Evolutionary conservation across 1,140 invertebrate genomes (phyloP).

Genomic region (Plodia interpunctella): DNA sequence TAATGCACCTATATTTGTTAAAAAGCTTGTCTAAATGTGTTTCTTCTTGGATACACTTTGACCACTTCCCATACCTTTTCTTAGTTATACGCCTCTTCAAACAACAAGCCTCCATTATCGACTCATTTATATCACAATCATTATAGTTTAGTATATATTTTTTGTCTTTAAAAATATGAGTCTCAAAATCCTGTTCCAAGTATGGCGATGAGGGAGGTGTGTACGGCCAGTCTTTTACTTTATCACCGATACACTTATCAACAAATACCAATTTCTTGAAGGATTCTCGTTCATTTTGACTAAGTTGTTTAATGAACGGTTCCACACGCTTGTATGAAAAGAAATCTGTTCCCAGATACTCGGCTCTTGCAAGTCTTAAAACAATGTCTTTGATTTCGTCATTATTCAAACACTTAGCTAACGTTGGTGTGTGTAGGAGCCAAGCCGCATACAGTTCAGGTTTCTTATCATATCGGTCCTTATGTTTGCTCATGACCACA

Average conservation of each 20-base stretch:
- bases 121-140: slow-evolving; percentile 12
- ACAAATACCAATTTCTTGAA: slow-evolving; percentile 47
- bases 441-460: slow-evolving; percentile 39
- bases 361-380: slow-evolving; percentile 33
- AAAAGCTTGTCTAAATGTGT: slow-evolving; percentile 36
- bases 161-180: slow-evolving; percentile 28
- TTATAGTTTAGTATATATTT: slow-evolving; percentile 8
- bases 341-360: slow-evolving; percentile 39
- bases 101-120: background rate
- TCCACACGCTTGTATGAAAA: slow-evolving; percentile 40
- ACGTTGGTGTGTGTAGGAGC: slow-evolving; percentile 34
- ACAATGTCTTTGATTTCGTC: slow-evolving; percentile 39
- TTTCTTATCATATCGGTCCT: slow-evolving; percentile 34
- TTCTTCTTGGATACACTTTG: slow-evolving; percentile 4
- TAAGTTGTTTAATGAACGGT: slow-evolving; percentile 41
- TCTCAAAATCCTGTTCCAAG: background rate
- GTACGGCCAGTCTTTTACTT: slow-evolving; percentile 39
- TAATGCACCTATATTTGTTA: slow-evolving; percentile 42
- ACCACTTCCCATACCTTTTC: background rate
- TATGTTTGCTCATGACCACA: slow-evolving; percentile 39
- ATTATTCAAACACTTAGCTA: slow-evolving; percentile 30
- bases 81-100: background rate
- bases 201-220: slow-evolving; percentile 17
- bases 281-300: slow-evolving; percentile 27
- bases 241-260: slow-evolving; percentile 32